Conservation (phyloP, 2,888 invertebrate genomes). For the Cinara cedri region DNA sequence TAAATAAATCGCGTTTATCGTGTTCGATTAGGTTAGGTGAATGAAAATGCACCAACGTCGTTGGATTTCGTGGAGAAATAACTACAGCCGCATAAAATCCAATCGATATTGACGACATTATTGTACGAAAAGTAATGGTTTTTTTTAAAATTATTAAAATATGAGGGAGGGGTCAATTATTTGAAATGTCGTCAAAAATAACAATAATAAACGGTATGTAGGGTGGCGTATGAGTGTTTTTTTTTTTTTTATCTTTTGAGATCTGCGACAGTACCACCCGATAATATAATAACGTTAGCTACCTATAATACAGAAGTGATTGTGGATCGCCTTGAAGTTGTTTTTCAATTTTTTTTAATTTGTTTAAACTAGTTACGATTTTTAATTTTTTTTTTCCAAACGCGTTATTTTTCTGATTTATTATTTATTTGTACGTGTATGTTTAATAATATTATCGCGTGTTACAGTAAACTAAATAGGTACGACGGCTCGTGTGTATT, state of each 20-base stretch:
- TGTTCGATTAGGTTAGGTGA: too few species aligned
- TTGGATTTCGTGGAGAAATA: too few species aligned
- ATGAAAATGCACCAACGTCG: too few species aligned
- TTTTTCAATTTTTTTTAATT: conserved; percentile 29
- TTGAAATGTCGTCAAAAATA: conserved; percentile 10
- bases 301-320: conserved; percentile 18
- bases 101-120: neutral
- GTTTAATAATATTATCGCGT: neutral
- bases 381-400: neutral
- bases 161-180: too few species aligned
- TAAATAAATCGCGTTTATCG: too few species aligned
- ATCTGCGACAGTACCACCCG: too few species aligned
- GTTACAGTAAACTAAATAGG: neutral
- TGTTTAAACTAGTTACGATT: conserved; percentile 43
- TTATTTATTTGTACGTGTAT: neutral
- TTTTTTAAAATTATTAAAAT: too few species aligned
- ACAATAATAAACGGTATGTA: neutral
- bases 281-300: too few species aligned
- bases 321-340: conserved; percentile 41
- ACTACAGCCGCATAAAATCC: neutral
- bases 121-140: neutral
- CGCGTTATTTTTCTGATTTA: neutral
- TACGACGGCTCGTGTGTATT: neutral
- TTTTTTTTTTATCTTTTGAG: conserved; percentile 4
- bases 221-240: too few species aligned